phyloP scores from a whole-genome alignment of 1,140 invertebrate species.

The Formica exsecta region DNA sequence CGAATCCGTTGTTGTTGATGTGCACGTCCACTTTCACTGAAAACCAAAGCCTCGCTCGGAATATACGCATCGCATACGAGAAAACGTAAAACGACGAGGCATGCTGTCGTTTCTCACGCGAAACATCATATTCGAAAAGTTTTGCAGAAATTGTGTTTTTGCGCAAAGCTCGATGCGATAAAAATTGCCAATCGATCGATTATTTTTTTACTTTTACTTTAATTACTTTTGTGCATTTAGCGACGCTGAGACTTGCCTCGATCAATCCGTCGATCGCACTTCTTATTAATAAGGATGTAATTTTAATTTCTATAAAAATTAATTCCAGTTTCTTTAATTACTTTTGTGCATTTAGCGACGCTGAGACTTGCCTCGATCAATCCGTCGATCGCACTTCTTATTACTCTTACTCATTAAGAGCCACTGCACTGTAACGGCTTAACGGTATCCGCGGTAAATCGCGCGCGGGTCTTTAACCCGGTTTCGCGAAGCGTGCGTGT shows the following conservation, averaged over 20 bases:
- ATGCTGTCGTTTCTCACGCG: neutral
- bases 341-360: neutral
- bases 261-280: slow-evolving; percentile 18
- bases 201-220: neutral
- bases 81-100: slow-evolving; percentile 11
- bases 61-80: slow-evolving; percentile 40
- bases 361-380: neutral
- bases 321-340: too few species aligned
- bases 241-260: neutral
- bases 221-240: neutral
- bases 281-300: slow-evolving; percentile 26
- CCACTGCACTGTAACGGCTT: slow-evolving; percentile 47
- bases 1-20: slow-evolving; percentile 81
- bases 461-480: slow-evolving; percentile 66
- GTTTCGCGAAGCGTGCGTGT: slow-evolving; percentile 45
- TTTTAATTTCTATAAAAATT: neutral
- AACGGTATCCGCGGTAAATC: slow-evolving; percentile 68
- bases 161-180: neutral
- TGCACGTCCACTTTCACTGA: slow-evolving; percentile 86
- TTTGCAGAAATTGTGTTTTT: neutral
- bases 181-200: neutral
- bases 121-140: neutral
- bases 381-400: slow-evolving; percentile 42
- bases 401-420: slow-evolving; percentile 57
- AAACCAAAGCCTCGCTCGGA: slow-evolving; percentile 66